A percentile compares a stretch with the other conserved stretches of the same genome.
Evolutionary conservation across 2,797 vertebrate genomes (phyloP).

Genomic region (Nasua narica): DNA sequence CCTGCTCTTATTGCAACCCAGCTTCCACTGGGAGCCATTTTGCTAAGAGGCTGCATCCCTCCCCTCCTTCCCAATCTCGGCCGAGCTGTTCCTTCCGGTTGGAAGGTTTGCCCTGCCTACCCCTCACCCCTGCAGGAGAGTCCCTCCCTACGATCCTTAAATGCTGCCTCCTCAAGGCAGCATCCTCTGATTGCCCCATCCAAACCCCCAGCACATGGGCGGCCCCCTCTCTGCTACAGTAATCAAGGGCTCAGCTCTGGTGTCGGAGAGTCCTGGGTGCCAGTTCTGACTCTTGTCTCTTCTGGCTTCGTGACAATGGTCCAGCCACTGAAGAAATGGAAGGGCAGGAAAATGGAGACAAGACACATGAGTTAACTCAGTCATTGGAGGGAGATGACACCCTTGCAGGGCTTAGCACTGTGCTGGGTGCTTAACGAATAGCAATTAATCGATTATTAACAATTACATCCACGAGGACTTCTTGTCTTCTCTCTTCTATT

Average conservation of each 20-base stretch:
- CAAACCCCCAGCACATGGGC: not conserved
- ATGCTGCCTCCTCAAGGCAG: not conserved
- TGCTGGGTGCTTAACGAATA: not conserved
- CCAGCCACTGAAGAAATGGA: not conserved
- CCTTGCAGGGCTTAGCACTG: not conserved
- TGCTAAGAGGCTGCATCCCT: not conserved
- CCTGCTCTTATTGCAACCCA: not conserved
- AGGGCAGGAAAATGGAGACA: not conserved
- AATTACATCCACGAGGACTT: not conserved
- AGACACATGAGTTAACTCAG: not conserved
- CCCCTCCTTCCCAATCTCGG: not conserved
- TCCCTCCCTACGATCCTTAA: not conserved
- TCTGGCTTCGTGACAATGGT: not conserved
- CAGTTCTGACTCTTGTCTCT: not conserved
- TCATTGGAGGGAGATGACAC: not conserved
- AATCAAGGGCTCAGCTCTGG: not conserved
- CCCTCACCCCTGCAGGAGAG: accelerated
- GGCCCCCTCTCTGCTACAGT: too few relatives aligned
- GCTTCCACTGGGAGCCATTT: not conserved
- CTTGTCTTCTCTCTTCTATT: not conserved
- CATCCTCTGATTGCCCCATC: not conserved
- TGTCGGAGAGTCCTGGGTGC: not conserved
- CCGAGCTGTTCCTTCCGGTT: not conserved
- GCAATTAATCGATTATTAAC: not conserved
- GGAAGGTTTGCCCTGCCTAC: not conserved